Percentiles rank a stretch among this genome's conserved stretches.
phyloP scores from a whole-genome alignment of 2,888 invertebrate species.

The Ichneumoninae sp. region DNA sequence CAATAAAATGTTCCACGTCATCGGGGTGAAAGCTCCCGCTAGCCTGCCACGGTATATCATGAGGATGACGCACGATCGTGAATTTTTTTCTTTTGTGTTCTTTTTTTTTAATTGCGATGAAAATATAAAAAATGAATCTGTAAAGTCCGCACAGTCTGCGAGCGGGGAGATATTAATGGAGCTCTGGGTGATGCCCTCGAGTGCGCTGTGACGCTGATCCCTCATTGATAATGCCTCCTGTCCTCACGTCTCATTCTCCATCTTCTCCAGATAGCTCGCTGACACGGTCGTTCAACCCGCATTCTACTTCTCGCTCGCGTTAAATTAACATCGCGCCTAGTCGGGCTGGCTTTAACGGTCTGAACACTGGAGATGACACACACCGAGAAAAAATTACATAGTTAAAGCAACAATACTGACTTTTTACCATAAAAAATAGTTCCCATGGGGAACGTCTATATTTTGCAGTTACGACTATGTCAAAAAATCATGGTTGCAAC shows the following conservation, averaged over 20 bases:
- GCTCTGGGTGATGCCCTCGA: conserved; percentile 47
- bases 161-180: conserved; percentile 43
- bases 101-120: neutral
- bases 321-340: conserved; percentile 36
- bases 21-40: neutral
- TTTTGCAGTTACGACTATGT: too few species aligned
- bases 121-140: conserved; percentile 6
- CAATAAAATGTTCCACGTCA: neutral
- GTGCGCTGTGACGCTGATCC: conserved; percentile 34
- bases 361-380: conserved; percentile 8
- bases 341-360: conserved; percentile 31
- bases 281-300: conserved; percentile 55
- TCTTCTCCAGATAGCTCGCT: conserved; percentile 48
- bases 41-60: neutral
- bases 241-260: conserved; percentile 50
- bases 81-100: neutral
- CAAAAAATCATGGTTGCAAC: too few species aligned
- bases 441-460: too few species aligned
- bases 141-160: neutral
- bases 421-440: too few species aligned
- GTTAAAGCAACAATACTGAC: too few species aligned
- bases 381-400: too few species aligned
- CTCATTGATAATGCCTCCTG: conserved; percentile 44
- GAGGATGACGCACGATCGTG: neutral
- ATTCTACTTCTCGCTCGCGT: conserved; percentile 27